Evolutionary conservation across 2,888 invertebrate genomes (phyloP), one percentile per base, ranked within the genome.

Genomic region (Calliopum simillimum): DNA sequence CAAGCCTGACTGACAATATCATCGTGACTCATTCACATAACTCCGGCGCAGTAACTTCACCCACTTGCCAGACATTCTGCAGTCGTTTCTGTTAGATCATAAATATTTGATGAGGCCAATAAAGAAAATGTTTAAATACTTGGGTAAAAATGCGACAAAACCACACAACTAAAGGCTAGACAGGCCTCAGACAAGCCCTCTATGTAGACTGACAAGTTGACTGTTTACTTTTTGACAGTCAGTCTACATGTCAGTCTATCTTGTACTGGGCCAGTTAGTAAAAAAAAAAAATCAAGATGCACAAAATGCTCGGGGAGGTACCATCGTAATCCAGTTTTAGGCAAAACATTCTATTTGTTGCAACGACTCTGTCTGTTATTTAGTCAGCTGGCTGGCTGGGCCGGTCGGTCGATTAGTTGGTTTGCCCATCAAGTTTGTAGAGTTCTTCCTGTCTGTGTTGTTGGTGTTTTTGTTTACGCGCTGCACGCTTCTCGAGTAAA

Each of bases 291-390:
- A 65, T 33, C 5, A 19, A 16, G 8, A 11, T 6, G 3, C 4
- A 41, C 33, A 33, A 33, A 33, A 33, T 33, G 33, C 33, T 33
- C 33, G 0, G 8, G 33, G 33, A 33, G 33, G 8, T 33, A 33
- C 8, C 33, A 8, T 33, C 5, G 44, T 16, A 41, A 59, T 43
- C 16, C 41, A 59, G 41, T 72, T 77, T 73, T 55, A 47, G 67
- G 49, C 25, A 62, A 21, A 59, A 47, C 62, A 51, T 43, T 53
- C 6, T 43, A 21, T 59, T 41, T n/a, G n/a, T 43, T 11, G 44
- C 43, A 19, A 21, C 43, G 16, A 21, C 61, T 62, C 6, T 33
- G 33, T 33, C 33, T 33, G 33, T 33, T 33, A 33, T 33, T 16
- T 21, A 51, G 51, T 16, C 55, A 25, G 21, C 55, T 25, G 14